phyloP scores from a whole-genome alignment of 2,113 vertebrate species.

The Nothocercus julius region DNA sequence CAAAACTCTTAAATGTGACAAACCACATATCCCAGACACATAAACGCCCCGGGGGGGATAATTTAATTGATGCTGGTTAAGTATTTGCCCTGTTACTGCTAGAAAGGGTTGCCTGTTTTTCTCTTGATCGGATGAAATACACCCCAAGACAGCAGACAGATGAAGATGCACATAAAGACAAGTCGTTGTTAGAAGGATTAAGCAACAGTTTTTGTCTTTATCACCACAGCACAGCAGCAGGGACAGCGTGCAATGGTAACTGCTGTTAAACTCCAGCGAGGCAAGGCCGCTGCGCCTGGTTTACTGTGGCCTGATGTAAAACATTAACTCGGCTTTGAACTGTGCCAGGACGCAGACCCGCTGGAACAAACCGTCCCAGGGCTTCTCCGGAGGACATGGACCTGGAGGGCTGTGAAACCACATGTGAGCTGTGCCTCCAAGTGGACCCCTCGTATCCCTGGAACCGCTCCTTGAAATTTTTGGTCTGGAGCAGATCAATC shows the following conservation, averaged over 20 bases:
- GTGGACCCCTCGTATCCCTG: not conserved
- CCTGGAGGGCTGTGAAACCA: not conserved
- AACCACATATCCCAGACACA: not conserved
- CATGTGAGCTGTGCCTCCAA: not conserved
- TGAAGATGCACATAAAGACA: not conserved
- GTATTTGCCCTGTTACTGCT: not conserved
- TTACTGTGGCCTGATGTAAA: not conserved
- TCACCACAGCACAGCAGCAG: not conserved
- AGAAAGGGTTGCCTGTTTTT: not conserved
- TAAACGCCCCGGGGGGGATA: not conserved
- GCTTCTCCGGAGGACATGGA: not conserved
- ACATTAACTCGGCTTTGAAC: constrained; percentile 16
- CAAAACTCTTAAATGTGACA: not conserved
- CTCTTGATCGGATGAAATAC: not conserved
- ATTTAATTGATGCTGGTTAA: not conserved
- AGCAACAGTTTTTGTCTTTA: not conserved
- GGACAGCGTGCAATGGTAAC: not conserved
- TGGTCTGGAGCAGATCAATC: not conserved
- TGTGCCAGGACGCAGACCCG: not conserved
- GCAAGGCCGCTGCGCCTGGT: not conserved
- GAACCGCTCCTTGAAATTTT: not conserved
- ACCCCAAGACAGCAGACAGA: not conserved
- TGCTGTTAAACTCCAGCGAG: not conserved
- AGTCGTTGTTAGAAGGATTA: not conserved
- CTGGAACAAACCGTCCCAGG: not conserved